Base-by-base conservation (phyloP, 2,797 vertebrate genomes). In the Megalops cyprinoides region DNA sequence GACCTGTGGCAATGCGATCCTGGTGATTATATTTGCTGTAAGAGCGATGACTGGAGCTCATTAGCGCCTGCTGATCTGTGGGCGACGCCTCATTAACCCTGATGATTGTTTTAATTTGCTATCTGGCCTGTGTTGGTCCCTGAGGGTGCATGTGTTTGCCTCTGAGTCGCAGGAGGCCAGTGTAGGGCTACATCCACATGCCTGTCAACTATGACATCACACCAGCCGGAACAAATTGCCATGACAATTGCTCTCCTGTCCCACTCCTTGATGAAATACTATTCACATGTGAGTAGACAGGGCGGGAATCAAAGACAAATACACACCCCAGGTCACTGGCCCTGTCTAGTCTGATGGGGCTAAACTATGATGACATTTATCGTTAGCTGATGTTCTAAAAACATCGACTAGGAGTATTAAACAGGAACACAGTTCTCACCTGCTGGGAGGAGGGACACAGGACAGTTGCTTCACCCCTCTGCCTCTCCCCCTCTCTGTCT, bases 311-410 rank as follows among this genome's bases (percentile, higher is more conserved):
- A 94, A 94, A 91, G 93, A 86, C 91, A 92, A 93, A 91, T 79
- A 89, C 90, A 60, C 69, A 92, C 92, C 85, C 87, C 89, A 91
- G 91, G 91, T 93, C 93, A 94, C 89, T 93, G 90, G 94, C 89
- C 88, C 91, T 88, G 93, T 91, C 92, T 93, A 93, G 94, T 94
- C 95, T 93, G 94, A 87, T 89, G 84, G 90, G 92, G 92, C 93
- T 93, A 93, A 94, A 95, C 91, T 94, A 93, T 92, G 90, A 85
- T 76, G 69, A 53, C 80, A 77, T 28, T 75, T 48, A 51, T 39
- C 74, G 31, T 73, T 46, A 56, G 79, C 6, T 37, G 28, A 23
- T 28, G 20, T 25, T 75, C 15, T 71, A 37, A 4, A 71, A 39
- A 73, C 49, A 39, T 31, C 15, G 7, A 71, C 37, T 42, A 9